A percentile compares a stretch with the other conserved stretches of the same genome.
Conservation (phyloP, 2,113 vertebrate genomes). For the Origma solitaria region DNA sequence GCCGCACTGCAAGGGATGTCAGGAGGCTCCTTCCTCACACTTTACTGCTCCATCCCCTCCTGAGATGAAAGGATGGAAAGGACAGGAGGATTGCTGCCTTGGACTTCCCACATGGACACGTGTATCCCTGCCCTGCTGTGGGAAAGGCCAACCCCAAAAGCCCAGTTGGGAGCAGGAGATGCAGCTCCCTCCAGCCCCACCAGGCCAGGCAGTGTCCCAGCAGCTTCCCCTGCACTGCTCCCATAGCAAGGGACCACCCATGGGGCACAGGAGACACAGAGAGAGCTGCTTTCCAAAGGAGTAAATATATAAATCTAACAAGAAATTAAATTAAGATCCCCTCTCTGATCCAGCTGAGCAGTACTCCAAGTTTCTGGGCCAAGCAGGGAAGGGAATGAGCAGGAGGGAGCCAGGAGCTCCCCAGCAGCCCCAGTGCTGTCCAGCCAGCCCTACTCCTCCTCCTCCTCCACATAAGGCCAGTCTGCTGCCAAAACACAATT, state of each 20-base stretch:
- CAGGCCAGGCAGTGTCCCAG: not conserved
- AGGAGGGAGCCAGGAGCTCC: not conserved
- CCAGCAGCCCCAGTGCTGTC: not conserved
- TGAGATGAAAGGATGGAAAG: not conserved
- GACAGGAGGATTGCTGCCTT: not conserved
- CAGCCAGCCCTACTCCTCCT: not conserved
- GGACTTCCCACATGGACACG: rapidly evolving
- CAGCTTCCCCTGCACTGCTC: not conserved
- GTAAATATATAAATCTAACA: not conserved
- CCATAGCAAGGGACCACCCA: rapidly evolving
- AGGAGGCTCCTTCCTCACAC: not conserved
- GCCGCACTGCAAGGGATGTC: rapidly evolving
- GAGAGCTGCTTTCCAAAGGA: not conserved
- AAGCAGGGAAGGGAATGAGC: not conserved
- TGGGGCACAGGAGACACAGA: rapidly evolving
- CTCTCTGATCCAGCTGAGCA: not conserved
- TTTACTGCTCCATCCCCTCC: not conserved
- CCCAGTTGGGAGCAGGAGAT: not conserved
- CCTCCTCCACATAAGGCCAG: not conserved
- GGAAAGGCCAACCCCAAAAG: not conserved
- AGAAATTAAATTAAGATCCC: not conserved
- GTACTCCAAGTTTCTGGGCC: not conserved
- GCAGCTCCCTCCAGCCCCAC: not conserved
- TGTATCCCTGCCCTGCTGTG: rapidly evolving
- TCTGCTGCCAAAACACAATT: not conserved